A percentile compares a stretch with the other conserved stretches of the same genome.
Conservation (phyloP, 2,888 invertebrate species). For the Azorinus chamasolen region DNA sequence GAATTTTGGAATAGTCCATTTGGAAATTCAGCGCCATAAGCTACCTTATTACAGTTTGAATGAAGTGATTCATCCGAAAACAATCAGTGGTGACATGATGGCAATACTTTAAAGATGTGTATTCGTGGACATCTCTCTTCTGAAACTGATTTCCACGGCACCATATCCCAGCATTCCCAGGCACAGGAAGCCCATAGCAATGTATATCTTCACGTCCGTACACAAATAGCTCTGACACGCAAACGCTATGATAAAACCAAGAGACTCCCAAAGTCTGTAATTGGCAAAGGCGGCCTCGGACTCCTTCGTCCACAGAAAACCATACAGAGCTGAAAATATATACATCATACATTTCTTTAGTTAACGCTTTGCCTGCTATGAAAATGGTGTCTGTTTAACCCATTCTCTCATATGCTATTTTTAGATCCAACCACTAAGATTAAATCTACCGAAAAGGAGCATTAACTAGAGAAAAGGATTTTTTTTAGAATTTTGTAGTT, state of each 20-base stretch:
- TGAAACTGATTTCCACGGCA: slow-evolving; percentile 55
- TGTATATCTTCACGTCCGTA: slow-evolving; percentile 91
- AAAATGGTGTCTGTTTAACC: too few species aligned
- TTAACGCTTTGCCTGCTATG: too few species aligned
- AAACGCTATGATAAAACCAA: slow-evolving; percentile 95
- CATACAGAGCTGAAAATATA: slow-evolving; percentile 74
- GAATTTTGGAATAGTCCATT: too few species aligned
- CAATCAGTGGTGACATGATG: too few species aligned
- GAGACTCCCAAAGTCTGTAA: slow-evolving; percentile 92
- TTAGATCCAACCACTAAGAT: too few species aligned
- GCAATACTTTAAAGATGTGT: background rate
- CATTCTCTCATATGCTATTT: too few species aligned
- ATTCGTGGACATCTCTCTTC: slow-evolving; percentile 9
- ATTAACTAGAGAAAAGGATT: too few species aligned
- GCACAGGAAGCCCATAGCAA: slow-evolving; percentile 79
- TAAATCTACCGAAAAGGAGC: too few species aligned
- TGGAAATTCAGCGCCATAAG: too few species aligned
- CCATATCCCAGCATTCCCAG: slow-evolving; percentile 68
- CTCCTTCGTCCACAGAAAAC: slow-evolving; percentile 68
- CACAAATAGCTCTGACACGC: slow-evolving; percentile 92
- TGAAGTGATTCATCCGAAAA: too few species aligned
- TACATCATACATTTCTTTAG: slow-evolving; percentile 5
- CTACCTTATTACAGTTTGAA: too few species aligned
- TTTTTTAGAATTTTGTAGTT: too few species aligned
- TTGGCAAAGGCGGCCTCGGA: slow-evolving; percentile 71